These are phyloP conservation scores for Ectropis crepuscularia DNA, from an alignment of 2,888 invertebrate genomes.

Conservation along the genomic window DNA sequence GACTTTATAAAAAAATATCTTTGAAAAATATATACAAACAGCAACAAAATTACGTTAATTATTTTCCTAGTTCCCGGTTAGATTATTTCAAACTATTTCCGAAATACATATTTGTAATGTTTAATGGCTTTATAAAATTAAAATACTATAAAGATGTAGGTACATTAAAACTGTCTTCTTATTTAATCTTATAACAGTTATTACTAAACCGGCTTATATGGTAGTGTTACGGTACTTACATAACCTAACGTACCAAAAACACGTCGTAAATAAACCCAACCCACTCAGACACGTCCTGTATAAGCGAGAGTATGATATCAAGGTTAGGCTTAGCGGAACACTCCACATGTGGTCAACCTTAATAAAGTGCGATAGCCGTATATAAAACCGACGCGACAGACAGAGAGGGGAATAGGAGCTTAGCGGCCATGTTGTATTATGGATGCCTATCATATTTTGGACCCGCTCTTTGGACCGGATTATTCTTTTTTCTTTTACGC, in stretches of 20 bases:
- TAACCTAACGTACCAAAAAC: slow-evolving; percentile 4
- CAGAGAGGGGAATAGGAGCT: slow-evolving; percentile 73
- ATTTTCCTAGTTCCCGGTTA: too few relatives aligned
- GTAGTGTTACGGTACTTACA: background rate
- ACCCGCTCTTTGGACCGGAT: slow-evolving; percentile 81
- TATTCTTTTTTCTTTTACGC: slow-evolving; percentile 81
- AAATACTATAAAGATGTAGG: too few relatives aligned
- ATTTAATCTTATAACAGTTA: too few relatives aligned
- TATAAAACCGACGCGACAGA: slow-evolving; percentile 56
- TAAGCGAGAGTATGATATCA: slow-evolving; percentile 82
- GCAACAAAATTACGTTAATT: too few relatives aligned
- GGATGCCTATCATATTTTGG: slow-evolving; percentile 85
- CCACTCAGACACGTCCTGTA: slow-evolving; percentile 67
- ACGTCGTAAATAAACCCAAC: slow-evolving; percentile 17
- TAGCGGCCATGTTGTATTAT: slow-evolving; percentile 85
- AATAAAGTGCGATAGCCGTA: slow-evolving; percentile 78
- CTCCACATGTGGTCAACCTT: slow-evolving; percentile 85
- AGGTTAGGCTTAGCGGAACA: slow-evolving; percentile 85
- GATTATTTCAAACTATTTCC: too few relatives aligned
- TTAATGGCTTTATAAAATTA: too few relatives aligned
- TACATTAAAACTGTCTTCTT: too few relatives aligned
- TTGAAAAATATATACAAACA: too few relatives aligned
- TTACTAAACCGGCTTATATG: too few relatives aligned
- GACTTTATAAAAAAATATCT: too few relatives aligned
- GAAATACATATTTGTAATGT: too few relatives aligned